Evolutionary conservation across 2,797 vertebrate genomes (phyloP).

Genomic region (Parauchenoglanis punctatus): DNA sequence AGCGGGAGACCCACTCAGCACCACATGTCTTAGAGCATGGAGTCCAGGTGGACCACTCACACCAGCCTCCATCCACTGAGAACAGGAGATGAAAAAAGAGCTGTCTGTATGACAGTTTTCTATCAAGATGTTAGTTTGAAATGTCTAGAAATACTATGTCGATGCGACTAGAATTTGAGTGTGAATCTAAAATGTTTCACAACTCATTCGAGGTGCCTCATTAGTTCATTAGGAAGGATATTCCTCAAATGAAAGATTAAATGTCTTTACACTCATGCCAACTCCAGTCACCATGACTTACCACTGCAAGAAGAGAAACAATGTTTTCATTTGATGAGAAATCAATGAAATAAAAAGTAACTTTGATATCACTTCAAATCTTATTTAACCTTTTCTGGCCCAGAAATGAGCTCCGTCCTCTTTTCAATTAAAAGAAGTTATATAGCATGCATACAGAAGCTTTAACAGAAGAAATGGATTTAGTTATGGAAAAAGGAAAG

Average conservation of each 20-base stretch:
- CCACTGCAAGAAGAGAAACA: background rate
- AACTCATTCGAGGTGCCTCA: background rate
- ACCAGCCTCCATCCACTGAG: slow-evolving; percentile 83
- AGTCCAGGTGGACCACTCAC: slow-evolving; percentile 85
- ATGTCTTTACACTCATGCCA: background rate
- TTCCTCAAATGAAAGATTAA: background rate
- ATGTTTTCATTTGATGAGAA: background rate
- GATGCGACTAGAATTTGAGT: background rate
- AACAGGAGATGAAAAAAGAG: background rate
- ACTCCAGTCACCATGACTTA: background rate
- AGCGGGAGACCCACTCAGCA: slow-evolving; percentile 76
- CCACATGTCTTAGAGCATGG: slow-evolving; percentile 84
- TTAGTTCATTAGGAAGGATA: background rate
- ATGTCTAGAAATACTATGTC: background rate
- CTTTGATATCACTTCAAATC: background rate
- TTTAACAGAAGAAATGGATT: background rate
- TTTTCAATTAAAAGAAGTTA: background rate
- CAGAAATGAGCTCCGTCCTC: background rate
- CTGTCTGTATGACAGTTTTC: background rate
- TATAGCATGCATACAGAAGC: background rate
- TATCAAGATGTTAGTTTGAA: background rate
- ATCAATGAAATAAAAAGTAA: background rate
- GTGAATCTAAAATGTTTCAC: background rate
- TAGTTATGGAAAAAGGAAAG: background rate
- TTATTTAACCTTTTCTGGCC: background rate